Evolutionary conservation across 2,113 vertebrate genomes (phyloP).

Genomic region (Phaethon lepturus): DNA sequence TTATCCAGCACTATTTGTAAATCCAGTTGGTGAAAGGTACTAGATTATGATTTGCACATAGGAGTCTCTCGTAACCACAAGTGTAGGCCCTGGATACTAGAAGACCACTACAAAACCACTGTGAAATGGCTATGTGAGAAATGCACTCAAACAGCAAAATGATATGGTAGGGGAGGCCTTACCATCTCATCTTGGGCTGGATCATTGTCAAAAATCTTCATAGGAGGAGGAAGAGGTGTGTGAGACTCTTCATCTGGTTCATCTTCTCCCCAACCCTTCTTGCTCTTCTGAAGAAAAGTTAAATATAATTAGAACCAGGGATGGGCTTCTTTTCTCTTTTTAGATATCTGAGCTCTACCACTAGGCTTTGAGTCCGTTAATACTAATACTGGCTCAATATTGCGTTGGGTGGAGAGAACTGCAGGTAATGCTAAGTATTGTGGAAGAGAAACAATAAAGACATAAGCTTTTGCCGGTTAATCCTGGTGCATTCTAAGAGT

Average conservation of each 20-base stretch:
- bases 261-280: slow-evolving; percentile 94
- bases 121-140: background rate
- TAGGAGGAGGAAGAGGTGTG: slow-evolving; percentile 93
- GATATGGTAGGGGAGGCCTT: slow-evolving; percentile 14
- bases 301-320: slow-evolving; percentile 39
- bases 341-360: background rate
- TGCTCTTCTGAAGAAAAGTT: slow-evolving; percentile 81
- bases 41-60: background rate
- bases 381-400: background rate
- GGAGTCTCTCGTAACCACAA: background rate
- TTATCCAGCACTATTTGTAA: background rate
- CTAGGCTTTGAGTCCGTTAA: background rate
- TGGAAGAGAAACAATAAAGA: background rate
- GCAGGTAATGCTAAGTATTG: background rate
- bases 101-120: background rate
- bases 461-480: background rate
- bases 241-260: slow-evolving; percentile 94
- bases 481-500: background rate
- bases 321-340: background rate
- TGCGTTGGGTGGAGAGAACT: background rate
- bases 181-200: slow-evolving; percentile 95
- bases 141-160: background rate
- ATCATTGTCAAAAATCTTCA: slow-evolving; percentile 98
- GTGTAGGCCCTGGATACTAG: background rate
- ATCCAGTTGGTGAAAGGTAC: background rate